Evolutionary conservation across 2,797 vertebrate genomes (phyloP).

Genomic region (Ctenochaetus hawaiiensis): DNA sequence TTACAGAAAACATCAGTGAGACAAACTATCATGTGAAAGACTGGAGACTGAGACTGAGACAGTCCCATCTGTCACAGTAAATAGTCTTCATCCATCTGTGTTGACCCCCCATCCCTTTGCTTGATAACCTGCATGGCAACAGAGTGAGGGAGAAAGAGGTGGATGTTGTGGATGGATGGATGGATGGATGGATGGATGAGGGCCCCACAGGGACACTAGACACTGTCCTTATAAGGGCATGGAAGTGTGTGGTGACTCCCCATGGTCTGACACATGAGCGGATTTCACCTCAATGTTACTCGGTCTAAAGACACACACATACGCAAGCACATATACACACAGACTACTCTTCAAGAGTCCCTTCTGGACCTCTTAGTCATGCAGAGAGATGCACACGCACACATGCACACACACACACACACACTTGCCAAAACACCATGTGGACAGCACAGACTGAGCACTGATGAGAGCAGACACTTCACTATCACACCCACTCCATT

Average conservation of each 20-base stretch:
- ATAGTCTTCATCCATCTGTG: conserved; percentile 28
- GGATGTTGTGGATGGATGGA: conserved; percentile 29
- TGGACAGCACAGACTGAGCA: conserved; percentile 54
- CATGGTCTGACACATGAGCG: conserved; percentile 43
- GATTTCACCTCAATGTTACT: conserved; percentile 39
- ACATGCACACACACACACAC: neutral
- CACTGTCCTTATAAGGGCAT: conserved; percentile 57
- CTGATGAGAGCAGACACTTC: conserved; percentile 43
- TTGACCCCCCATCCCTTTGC: conserved; percentile 15
- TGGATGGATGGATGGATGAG: conserved; percentile 26
- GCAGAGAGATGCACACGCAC: neutral
- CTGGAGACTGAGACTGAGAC: neutral
- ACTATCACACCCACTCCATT: conserved; percentile 29
- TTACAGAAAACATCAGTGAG: neutral
- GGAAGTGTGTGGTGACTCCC: conserved; percentile 22
- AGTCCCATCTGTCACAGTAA: conserved; percentile 59
- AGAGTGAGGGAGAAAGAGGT: conserved; percentile 15
- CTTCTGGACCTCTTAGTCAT: conserved; percentile 28
- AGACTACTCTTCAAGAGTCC: conserved; percentile 7
- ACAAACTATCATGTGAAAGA: neutral
- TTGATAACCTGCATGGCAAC: conserved; percentile 46
- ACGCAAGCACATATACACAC: conserved; percentile 3
- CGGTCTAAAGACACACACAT: neutral
- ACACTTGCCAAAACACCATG: conserved; percentile 64
- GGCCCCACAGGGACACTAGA: conserved; percentile 25